Percentiles rank a stretch among this genome's conserved stretches.
Evolutionary conservation across 2,113 vertebrate genomes (phyloP).

Genomic region (Holacanthus passer): DNA sequence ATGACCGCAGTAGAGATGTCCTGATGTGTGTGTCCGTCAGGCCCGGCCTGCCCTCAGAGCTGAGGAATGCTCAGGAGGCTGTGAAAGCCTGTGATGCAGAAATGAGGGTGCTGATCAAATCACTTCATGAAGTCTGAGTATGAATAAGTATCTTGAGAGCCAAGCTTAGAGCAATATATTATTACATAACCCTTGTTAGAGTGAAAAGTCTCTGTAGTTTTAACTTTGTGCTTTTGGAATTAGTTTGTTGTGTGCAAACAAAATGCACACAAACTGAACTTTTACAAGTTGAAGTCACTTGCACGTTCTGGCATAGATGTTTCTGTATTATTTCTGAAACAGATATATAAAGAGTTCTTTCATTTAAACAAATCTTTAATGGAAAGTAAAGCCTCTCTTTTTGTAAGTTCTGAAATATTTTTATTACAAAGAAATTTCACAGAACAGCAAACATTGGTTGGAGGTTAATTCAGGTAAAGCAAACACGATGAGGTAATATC

Average conservation of each 20-base stretch:
- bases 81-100: conserved; percentile 87
- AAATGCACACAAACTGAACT: neutral
- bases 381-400: conserved; percentile 51
- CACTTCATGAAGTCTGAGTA: conserved; percentile 86
- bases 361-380: neutral
- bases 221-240: neutral
- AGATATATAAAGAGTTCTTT: conserved; percentile 21
- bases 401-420: conserved; percentile 73
- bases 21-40: conserved; percentile 93
- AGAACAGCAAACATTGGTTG: conserved; percentile 87
- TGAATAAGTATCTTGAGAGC: neutral
- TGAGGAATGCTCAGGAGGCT: conserved; percentile 88
- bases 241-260: neutral
- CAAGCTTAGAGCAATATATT: neutral
- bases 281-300: conserved; percentile 12
- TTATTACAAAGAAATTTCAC: conserved; percentile 91
- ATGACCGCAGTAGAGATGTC: conserved; percentile 86
- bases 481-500: conserved; percentile 84
- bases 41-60: conserved; percentile 87
- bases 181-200: neutral
- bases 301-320: conserved; percentile 11
- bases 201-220: neutral
- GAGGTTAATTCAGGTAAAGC: conserved; percentile 86
- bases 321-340: conserved; percentile 14
- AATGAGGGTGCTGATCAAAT: conserved; percentile 87